Evolutionary conservation across 2,797 vertebrate species (phyloP).

Genomic region (Dipus sagitta): DNA sequence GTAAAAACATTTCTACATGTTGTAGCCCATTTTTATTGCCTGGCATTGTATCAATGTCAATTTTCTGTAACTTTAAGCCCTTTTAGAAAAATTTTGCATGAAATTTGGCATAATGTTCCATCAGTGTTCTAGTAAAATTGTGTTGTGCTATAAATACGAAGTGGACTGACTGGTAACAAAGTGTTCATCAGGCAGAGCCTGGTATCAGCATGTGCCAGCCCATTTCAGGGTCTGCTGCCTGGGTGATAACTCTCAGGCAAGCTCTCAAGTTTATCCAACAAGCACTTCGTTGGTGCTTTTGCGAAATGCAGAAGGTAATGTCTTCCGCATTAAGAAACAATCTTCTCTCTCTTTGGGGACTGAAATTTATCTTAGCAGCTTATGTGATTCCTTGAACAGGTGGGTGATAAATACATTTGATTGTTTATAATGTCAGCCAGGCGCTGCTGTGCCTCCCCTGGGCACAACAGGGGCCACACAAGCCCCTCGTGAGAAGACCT

Average conservation of each 20-base stretch:
- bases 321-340: not conserved
- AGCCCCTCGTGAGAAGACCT: not conserved
- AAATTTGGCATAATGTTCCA: conserved; percentile 50
- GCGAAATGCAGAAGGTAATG: not conserved
- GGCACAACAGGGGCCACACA: too few species aligned
- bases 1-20: not conserved
- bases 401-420: not conserved
- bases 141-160: conserved; percentile 34
- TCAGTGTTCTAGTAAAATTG: conserved; percentile 8
- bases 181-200: conserved; percentile 23
- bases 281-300: not conserved
- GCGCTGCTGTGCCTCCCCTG: accelerated
- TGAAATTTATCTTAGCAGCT: not conserved
- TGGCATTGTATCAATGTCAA: not conserved
- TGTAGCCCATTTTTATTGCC: not conserved
- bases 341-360: not conserved
- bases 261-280: not conserved
- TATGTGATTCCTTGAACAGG: not conserved
- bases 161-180: not conserved
- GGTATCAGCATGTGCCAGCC: not conserved
- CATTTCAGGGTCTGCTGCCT: conserved; percentile 45
- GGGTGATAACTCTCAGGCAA: not conserved
- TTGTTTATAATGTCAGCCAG: not conserved
- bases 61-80: conserved; percentile 16
- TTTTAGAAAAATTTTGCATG: conserved; percentile 47